Evolutionary conservation across 1,140 invertebrate species (phyloP), one percentile per base, ranked within the genome.

Genomic region (Lordiphosa mommai): DNA sequence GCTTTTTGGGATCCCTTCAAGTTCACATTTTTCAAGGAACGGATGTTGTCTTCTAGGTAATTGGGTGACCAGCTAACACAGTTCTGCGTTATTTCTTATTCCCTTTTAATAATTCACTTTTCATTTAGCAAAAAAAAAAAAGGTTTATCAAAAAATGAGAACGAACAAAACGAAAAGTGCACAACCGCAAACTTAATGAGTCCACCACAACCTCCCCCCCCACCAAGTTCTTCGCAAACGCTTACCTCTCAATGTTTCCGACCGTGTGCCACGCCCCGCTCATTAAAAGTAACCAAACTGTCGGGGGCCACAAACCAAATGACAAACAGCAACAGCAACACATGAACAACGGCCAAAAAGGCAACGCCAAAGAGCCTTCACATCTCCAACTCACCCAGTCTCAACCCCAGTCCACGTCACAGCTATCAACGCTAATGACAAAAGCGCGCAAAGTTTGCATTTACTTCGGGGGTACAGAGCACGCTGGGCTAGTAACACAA

Each of bases 371-470:
- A 47, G 32, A 59, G 63, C 53, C 41, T 57, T 66, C 44, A 43
- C 29, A 43, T 10, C 57, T 23, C 61, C 14, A 27, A 46, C 43
- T 13, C 37, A 10, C 46, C 30, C 17, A 27, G n/a, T n/a, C n/a
- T 30, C 9, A 30, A 3, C 3, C 32, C 9, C 73, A 55, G 70
- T 48, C 48, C 76, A 74, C 65, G 51, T 61, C 51, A 71, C 46
- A 63, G 67, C 71, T 80, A 80, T 80, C 76, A 80, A 82, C 77
- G 77, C 76, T 80, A 80, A 80, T 80, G 76, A 80, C 77, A 82
- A 80, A 80, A 80, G 76, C 71, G 76, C 76, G 71, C 76, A 82
- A 80, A 76, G 76, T 80, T 80, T 80, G 71, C 67, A 82, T 80
- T 82, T 68, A 58, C 64, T 69, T 64, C 47, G 48, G 66, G 52